Base-by-base conservation (phyloP, 1,140 invertebrate species). In the Euura saliciscinereae region DNA sequence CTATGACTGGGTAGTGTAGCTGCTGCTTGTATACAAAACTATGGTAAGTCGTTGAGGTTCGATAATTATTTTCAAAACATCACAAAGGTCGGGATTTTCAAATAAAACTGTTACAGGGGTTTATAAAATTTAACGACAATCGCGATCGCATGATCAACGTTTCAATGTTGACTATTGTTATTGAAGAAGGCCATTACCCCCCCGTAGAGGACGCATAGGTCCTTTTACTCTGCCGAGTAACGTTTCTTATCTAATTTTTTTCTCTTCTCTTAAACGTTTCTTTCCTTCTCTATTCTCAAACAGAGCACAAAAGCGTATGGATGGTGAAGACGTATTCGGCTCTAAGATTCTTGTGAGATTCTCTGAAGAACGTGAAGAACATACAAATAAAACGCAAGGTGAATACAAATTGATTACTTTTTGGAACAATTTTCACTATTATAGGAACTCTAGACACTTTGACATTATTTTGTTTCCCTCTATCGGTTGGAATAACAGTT, bases 301-400 rank as follows among this genome's bases (percentile, higher is more conserved):
- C 78, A 96, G 94, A 85, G 94, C 94, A 76, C 89, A 93, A 81
- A 95, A 94, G 82, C 92, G 94, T 83, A 95, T 97, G 91, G 92
- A 95, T 82, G 94, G 94, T 74, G 94, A 95, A 85, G 91, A 94
- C 88, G 93, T 96, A 65, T 95, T 91, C 88, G 94, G 94, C 44
- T 90, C 90, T 45, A 93, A 93, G 88, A 95, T 96, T 92, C 80
- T 91, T 91, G 86, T 87, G 51, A 85, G 77, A 76, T 83, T 80
- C 78, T 76, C 77, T 13, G 83, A 86, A 70, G 83, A 85, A 72
- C 84, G 82, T 68, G 80, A 82, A 28, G 78, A 51, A 75, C 76
- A 66, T 69, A 77, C 70, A 42, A 74, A 72, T 7, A 83, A 85
- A 77, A 80, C 70, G 80, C 77, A 74, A 85, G 84, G 85, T 86